A percentile compares a stretch with the other conserved stretches of the same genome.
Evolutionary conservation across 2,888 invertebrate species (phyloP).

Genomic region (Acheta domesticus): DNA sequence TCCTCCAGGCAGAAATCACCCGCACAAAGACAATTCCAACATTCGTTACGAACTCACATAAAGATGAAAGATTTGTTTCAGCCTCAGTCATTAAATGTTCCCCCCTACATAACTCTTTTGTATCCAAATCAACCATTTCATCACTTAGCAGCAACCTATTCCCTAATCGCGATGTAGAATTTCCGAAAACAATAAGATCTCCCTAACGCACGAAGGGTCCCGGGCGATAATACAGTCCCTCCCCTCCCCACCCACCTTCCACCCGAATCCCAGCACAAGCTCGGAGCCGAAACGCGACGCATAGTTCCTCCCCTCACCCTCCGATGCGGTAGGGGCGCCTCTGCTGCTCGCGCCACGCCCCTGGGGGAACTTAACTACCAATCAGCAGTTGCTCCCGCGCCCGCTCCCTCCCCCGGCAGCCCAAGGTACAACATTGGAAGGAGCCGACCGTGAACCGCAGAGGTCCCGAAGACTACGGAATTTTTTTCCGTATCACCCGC

Average conservation of each 20-base stretch:
- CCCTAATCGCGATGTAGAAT: constrained; percentile 1
- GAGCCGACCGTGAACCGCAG: neutral
- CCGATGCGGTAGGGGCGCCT: neutral
- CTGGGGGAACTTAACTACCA: neutral
- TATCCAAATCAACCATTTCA: constrained; percentile 9
- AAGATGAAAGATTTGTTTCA: constrained; percentile 1
- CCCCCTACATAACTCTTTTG: neutral
- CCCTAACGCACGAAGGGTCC: neutral
- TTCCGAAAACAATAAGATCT: constrained; percentile 2
- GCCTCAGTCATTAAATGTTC: neutral
- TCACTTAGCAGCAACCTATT: neutral
- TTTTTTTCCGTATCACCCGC: no score
- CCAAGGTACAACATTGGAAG: neutral
- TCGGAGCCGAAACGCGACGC: neutral
- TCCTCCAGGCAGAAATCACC: no score
- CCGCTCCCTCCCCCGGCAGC: neutral
- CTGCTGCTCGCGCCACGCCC: neutral
- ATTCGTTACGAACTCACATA: neutral
- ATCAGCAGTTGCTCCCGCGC: neutral
- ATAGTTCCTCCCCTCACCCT: neutral
- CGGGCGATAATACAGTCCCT: neutral
- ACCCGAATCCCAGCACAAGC: neutral
- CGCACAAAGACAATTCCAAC: no score
- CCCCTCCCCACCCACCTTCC: neutral
- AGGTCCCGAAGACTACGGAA: neutral